Base-by-base conservation (phyloP, 2,797 vertebrate species). In the Fistularia commersonii region DNA sequence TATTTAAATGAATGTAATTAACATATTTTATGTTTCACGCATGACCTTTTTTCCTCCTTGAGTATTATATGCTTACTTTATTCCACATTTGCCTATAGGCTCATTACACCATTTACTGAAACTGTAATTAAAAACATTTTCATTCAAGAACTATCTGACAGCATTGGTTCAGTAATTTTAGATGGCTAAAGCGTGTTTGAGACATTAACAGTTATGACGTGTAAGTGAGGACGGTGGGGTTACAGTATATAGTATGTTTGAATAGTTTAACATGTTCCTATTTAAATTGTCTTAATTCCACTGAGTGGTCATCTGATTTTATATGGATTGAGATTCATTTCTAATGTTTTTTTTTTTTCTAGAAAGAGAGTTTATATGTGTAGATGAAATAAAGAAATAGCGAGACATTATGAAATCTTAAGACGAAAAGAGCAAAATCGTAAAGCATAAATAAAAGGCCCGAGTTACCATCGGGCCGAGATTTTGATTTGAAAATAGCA, bases 1-100 rank as follows among this genome's bases (percentile, higher is more conserved):
- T 88, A 88, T 91, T 90, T 89, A 89, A 89, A 90, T 87, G 88
- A 91, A 91, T 92, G 90, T 90, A 90, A 88, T 84, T 77, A 72
- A 82, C 84, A 83, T 83, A 83, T 82, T 82, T 61, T 71, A 56
- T 58, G 57, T 87, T 82, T 85, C 74, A 79, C 66, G 86, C 88
- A 90, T 90, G 88, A 84, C 74, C 84, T 75, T 70, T 68, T 79
- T 76, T 74, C 77, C 35, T 15, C 12, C 14, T 72, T 76, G 73
- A 78, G 47, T 81, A 85, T 83, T 42, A 47, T 82, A 70, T 55
- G 80, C 61, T 84, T 77, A 68, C 65, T 84, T 88, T 81, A 74
- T 65, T 79, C 66, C 73, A 86, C 69, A 2, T 79, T 72, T 72
- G 82, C 74, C 81, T 76, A 72, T 58, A 67, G 66, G 79, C 81